Base-by-base conservation (phyloP, 2,113 vertebrate genomes). In the Pholis gunnellus region DNA sequence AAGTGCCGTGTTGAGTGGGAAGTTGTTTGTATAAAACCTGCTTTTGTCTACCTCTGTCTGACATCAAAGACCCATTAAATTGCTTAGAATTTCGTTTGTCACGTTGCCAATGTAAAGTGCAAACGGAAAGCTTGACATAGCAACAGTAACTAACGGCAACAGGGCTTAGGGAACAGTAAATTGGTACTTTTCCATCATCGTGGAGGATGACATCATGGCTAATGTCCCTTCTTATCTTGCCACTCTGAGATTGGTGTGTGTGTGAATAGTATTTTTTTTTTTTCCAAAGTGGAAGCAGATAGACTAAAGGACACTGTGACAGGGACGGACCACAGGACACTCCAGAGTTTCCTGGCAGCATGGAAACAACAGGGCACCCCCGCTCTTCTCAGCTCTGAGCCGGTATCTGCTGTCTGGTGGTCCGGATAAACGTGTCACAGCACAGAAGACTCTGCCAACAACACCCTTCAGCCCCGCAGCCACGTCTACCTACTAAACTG, bases 361-460 rank as follows among this genome's bases (percentile, higher is more conserved):
- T 78, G 73, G 83, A 89, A 90, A 84, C 77, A 79, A 54, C 82
- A 67, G 75, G 63, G 66, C 81, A 73, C 50, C 84, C 73, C 83
- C 38, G 57, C 76, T 85, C 64, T 80, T 83, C 79, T 75, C 78
- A 77, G 22, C 61, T 38, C 64, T 2, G 29, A 70, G 79, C 56
- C 18, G 13, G 40, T 83, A 81, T 89, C 76, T 81, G 69, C 59
- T 87, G 85, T 87, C 54, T 78, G 81, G 38, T 22, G 73, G 38
- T 48, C 84, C 76, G 60, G 64, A 79, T 84, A 72, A 88, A 88
- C 79, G 59, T 59, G 59, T 83, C 73, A 73, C 18, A 3, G 9
- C 77, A 40, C 25, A 38, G 42, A 63, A 46, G 70, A 29, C 36
- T 54, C 46, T 85, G 82, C 76, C 86, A 84, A 60, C 59, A 18